A percentile compares a stretch with the other conserved stretches of the same genome.
Evolutionary conservation across 2,113 vertebrate species (phyloP).

Genomic region (Corythornis madagascariensis): DNA sequence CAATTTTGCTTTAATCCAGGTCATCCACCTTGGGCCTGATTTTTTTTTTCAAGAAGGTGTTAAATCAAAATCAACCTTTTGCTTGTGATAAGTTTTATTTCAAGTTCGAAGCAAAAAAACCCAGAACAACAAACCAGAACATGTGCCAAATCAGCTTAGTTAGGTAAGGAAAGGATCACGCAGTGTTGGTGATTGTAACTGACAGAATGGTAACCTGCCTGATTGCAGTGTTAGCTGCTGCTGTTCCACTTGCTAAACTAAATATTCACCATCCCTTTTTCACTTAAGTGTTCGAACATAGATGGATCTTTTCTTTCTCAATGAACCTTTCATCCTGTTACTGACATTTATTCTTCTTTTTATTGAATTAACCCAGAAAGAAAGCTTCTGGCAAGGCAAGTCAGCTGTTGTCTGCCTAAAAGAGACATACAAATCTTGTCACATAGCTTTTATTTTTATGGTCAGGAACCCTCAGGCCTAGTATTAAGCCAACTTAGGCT

Average conservation of each 20-base stretch:
- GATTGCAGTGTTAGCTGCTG: constrained; percentile 56
- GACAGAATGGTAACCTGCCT: background rate
- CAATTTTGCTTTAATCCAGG: background rate
- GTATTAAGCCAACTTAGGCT: constrained; percentile 70
- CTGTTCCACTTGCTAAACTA: constrained; percentile 43
- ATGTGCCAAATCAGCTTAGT: background rate
- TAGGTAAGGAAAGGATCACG: constrained; percentile 26
- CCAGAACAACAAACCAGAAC: background rate
- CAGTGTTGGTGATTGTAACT: background rate
- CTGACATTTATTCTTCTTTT: constrained; percentile 67
- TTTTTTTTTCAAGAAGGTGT: background rate
- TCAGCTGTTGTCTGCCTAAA: constrained; percentile 72
- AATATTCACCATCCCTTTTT: constrained; percentile 39
- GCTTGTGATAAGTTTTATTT: background rate
- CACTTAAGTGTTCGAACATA: constrained; percentile 36
- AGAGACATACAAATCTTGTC: constrained; percentile 74
- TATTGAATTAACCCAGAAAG: constrained; percentile 77
- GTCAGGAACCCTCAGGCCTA: constrained; percentile 73
- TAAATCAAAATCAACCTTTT: background rate
- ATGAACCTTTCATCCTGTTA: constrained; percentile 72
- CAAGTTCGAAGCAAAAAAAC: background rate
- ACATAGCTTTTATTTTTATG: constrained; percentile 73
- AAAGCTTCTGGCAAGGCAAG: constrained; percentile 64
- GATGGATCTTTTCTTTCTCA: constrained; percentile 58
- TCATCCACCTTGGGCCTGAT: background rate